Evolutionary conservation across 2,888 invertebrate species (phyloP).

Genomic region (Eulithis prunata): DNA sequence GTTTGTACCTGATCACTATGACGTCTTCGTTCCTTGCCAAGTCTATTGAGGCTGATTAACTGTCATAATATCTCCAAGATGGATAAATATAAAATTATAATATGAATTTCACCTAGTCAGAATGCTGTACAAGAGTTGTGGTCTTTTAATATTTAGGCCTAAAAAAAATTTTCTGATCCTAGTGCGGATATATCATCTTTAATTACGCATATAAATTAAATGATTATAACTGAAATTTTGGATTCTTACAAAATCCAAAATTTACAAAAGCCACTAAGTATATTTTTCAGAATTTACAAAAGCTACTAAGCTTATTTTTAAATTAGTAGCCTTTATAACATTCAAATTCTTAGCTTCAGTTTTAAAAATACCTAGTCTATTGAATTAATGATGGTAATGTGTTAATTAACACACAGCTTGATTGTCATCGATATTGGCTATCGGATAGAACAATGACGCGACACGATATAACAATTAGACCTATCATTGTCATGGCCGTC

Average conservation of each 20-base stretch:
- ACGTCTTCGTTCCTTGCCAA: conserved; percentile 36
- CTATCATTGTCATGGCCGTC: conserved; percentile 21
- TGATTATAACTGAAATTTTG: no score
- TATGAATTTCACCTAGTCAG: not conserved
- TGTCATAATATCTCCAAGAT: not conserved
- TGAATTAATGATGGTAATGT: conserved; percentile 16
- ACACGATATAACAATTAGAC: conserved; percentile 21
- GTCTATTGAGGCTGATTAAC: conserved; percentile 36
- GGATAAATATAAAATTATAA: conserved; percentile 6
- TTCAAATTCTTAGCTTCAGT: no score
- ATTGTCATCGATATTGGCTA: conserved; percentile 30
- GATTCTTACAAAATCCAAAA: no score
- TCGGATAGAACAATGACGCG: conserved; percentile 18
- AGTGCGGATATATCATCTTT: no score
- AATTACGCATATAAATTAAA: no score
- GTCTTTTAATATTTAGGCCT: conserved; percentile 24
- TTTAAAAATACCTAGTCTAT: not conserved
- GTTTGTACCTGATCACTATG: conserved; percentile 65
- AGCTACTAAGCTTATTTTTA: no score
- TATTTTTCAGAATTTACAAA: no score
- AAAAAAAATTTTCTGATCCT: not conserved
- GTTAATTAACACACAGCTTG: conserved; percentile 7
- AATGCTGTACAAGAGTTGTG: conserved; percentile 11
- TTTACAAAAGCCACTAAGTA: no score
- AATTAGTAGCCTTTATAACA: no score